phyloP scores from a whole-genome alignment of 2,888 invertebrate genomes.

The Chorisops tibialis region DNA sequence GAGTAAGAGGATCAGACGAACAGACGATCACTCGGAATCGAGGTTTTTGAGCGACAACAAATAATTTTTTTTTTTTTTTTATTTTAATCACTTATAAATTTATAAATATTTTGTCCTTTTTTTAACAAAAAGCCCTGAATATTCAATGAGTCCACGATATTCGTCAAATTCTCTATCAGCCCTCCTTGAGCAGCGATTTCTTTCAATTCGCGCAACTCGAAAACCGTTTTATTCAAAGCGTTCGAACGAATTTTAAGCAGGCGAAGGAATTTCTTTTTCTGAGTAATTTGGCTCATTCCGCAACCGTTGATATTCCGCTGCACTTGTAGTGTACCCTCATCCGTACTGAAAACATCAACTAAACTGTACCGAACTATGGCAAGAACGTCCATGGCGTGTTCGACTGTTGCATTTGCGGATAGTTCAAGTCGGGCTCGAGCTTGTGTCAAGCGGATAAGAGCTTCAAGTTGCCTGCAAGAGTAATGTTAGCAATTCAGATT shows the following conservation, averaged over 20 bases:
- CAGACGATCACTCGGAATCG: too few species aligned
- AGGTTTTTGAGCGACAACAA: too few species aligned
- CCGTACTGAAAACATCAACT: conserved; percentile 71
- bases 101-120: conserved; percentile 71
- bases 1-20: too few species aligned
- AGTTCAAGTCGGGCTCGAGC: conserved; percentile 87
- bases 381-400: conserved; percentile 82
- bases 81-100: conserved; percentile 56
- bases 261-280: conserved; percentile 69
- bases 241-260: conserved; percentile 65
- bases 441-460: conserved; percentile 79
- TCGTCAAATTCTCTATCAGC: conserved; percentile 63
- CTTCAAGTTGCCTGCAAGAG: conserved; percentile 74
- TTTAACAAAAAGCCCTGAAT: conserved; percentile 81
- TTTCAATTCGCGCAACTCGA: conserved; percentile 72
- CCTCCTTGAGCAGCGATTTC: conserved; percentile 66
- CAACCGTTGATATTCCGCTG: conserved; percentile 69
- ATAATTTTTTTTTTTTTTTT: too few species aligned
- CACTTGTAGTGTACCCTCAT: conserved; percentile 55
- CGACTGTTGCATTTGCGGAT: conserved; percentile 70
- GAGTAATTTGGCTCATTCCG: conserved; percentile 67
- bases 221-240: conserved; percentile 65
- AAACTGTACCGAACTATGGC: conserved; percentile 79
- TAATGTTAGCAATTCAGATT: background rate
- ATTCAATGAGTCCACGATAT: conserved; percentile 75